Evolutionary conservation across 1,140 invertebrate genomes (phyloP), one percentile per base, ranked within the genome.

Genomic region (Lutraria rhynchaena): DNA sequence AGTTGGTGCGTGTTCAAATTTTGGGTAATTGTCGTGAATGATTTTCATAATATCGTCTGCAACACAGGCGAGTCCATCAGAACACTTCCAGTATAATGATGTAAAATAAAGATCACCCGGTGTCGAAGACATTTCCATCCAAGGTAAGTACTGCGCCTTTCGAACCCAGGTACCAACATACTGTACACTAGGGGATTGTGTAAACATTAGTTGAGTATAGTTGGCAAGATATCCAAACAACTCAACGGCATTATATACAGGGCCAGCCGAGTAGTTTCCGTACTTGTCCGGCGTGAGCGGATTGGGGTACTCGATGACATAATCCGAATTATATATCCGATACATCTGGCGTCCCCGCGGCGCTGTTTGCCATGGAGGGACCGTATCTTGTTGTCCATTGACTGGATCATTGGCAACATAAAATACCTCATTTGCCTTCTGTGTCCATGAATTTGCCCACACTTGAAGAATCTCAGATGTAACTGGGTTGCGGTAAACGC

Each of bases 401-500:
- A 85, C 85, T 1, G 85, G 85, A 44, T 87, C 81, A 46, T 87
- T 87, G 5, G 73, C 58, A 0, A 87, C 75, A 22, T 44, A 33
- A 51, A 87, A 87, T 19, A 87, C 77, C 57, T 87, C 83, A 33
- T 87, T 87, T 35, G 78, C 37, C 0, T 53, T 61, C 5, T 37
- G 24, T 2, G 81, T 75, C 4, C 58, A 75, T 1, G 53, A 53
- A 49, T 87, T 87, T 31, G 63, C 33, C 57, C 75, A 86, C 1
- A 83, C 81, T 33, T 81, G 49, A 24, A 82, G 35, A 17, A 86
- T 87, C 33, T 76, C 24, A 27, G 73, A 61, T 17, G 85, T 85
- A 41, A 78, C 33, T 17, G 75, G 53, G n/a, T 87, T 60, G n/a
- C 85, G 44, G 55, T 87, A 87, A 7, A 87, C 83, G 4, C 82